Conservation (phyloP, 1,140 invertebrate genomes). For the Tetragonula clypearis region DNA sequence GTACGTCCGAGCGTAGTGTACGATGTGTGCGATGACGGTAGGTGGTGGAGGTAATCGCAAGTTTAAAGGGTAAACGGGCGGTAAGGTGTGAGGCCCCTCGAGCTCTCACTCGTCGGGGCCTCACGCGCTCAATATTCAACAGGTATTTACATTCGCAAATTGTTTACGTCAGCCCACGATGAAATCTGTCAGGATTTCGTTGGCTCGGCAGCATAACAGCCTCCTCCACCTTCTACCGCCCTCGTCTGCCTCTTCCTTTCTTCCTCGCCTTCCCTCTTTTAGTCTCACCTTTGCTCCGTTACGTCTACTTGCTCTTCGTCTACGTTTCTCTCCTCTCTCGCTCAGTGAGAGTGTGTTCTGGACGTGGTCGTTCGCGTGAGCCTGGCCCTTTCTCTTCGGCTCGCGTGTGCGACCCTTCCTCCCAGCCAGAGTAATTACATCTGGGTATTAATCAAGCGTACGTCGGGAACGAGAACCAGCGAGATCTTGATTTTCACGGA, state of each 20-base stretch:
- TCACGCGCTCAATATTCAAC: constrained; percentile 77
- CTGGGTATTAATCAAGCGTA: constrained; percentile 61
- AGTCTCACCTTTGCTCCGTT: neutral
- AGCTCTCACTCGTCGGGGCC: constrained; percentile 49
- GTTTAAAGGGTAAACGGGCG: constrained; percentile 76
- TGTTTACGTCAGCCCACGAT: constrained; percentile 80
- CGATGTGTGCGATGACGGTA: constrained; percentile 51
- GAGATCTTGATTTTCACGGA: constrained; percentile 66
- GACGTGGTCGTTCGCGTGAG: neutral
- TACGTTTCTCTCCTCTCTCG: neutral
- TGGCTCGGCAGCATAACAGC: constrained; percentile 69
- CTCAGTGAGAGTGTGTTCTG: neutral
- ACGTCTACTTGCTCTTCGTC: neutral
- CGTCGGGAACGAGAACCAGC: constrained; percentile 56
- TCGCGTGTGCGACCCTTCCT: constrained; percentile 45
- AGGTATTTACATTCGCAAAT: constrained; percentile 81
- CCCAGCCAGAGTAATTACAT: constrained; percentile 64
- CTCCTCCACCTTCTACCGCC: constrained; percentile 28
- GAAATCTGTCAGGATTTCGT: constrained; percentile 80
- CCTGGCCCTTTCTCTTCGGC: constrained; percentile 39
- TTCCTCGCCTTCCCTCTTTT: neutral
- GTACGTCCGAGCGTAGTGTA: neutral
- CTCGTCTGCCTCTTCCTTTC: neutral
- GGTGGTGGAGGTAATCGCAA: constrained; percentile 68
- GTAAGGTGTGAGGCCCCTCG: constrained; percentile 75